Percentiles rank a stretch among this genome's conserved stretches.
These are phyloP conservation scores for Lacerta viridis DNA, from an alignment of 2,797 vertebrate genomes.

Conservation along the genomic window DNA sequence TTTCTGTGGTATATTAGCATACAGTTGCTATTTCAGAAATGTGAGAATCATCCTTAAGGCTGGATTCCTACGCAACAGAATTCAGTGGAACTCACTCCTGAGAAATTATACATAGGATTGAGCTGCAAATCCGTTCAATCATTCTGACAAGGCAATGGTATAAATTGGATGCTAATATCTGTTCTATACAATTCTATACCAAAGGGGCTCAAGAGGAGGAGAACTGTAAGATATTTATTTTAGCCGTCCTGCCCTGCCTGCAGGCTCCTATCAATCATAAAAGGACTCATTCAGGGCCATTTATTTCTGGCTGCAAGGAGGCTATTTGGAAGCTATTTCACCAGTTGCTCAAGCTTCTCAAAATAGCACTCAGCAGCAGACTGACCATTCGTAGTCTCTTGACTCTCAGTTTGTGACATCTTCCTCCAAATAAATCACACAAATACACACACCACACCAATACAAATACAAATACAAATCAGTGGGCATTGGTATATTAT, in stretches of 20 bases:
- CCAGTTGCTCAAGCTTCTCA: conserved; percentile 75
- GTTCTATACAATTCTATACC: neutral
- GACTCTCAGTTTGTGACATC: conserved; percentile 55
- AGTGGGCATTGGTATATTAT: neutral
- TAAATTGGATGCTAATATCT: neutral
- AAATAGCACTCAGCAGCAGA: conserved; percentile 64
- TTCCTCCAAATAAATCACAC: conserved; percentile 60
- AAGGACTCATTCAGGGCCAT: conserved; percentile 74
- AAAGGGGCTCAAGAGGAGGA: neutral
- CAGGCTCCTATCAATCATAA: conserved; percentile 69
- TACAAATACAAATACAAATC: neutral
- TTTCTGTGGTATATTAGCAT: neutral
- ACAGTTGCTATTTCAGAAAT: neutral
- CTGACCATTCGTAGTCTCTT: conserved; percentile 59
- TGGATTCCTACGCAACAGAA: neutral
- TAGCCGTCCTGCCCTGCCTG: conserved; percentile 59
- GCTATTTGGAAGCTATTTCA: conserved; percentile 72
- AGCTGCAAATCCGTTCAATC: conserved; percentile 19
- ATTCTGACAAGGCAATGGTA: conserved; percentile 15
- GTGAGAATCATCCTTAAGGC: neutral
- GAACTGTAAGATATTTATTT: conserved; percentile 52
- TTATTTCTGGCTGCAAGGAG: conserved; percentile 76
- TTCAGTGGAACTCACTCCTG: neutral
- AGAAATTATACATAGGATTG: neutral
- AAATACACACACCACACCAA: neutral